Percentiles rank a stretch among this genome's conserved stretches.
Conservation (phyloP, 1,140 invertebrate species). For the Saccostrea glomerata region DNA sequence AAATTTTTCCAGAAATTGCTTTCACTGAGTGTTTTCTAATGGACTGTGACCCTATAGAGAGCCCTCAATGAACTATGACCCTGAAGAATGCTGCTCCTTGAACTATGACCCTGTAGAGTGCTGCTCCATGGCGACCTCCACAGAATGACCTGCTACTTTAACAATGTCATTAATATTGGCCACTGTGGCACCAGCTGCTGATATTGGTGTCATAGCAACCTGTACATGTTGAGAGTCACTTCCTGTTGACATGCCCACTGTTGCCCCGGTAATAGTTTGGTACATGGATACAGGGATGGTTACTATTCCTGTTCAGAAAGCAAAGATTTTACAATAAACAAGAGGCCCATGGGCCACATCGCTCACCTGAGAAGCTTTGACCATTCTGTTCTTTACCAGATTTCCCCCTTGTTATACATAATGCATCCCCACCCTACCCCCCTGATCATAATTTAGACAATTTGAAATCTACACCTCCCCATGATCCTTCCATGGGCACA, state of each 20-base stretch:
- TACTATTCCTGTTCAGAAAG: slow-evolving; percentile 88
- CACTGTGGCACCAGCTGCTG: slow-evolving; percentile 28
- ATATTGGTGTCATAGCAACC: slow-evolving; percentile 63
- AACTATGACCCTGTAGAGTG: slow-evolving; percentile 13
- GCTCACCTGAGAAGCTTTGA: no score
- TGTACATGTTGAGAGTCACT: slow-evolving; percentile 54
- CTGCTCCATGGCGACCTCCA: slow-evolving; percentile 51
- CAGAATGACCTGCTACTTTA: slow-evolving; percentile 34
- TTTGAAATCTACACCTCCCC: no score
- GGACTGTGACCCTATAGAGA: no score
- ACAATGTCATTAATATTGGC: slow-evolving; percentile 39
- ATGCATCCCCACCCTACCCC: no score
- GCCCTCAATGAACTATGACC: no score
- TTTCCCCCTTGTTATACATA: no score
- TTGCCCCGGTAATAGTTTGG: slow-evolving; percentile 92
- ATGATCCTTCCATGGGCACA: no score
- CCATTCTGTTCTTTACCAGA: no score
- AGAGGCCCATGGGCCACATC: no score
- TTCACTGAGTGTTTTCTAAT: no score
- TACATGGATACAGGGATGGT: slow-evolving; percentile 96
- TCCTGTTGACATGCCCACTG: slow-evolving; percentile 35
- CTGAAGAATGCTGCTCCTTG: neutral
- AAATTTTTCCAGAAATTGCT: no score
- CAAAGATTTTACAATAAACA: neutral
- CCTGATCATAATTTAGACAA: no score